Percentiles rank a stretch among this genome's conserved stretches.
Conservation (phyloP, 1,140 invertebrate genomes). For the Chironomus tepperi region DNA sequence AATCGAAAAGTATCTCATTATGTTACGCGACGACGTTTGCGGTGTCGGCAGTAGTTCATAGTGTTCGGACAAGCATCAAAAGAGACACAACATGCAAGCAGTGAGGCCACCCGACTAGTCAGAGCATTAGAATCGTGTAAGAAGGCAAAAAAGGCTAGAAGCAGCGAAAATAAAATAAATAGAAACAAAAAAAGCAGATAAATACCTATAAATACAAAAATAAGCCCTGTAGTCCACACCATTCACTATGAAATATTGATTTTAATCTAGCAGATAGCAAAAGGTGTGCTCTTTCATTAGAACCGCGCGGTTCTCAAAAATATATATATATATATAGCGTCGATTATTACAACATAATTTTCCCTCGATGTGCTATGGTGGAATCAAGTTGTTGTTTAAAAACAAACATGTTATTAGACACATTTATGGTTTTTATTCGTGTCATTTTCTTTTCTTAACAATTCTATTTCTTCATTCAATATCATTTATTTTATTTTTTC, state of each 20-base stretch:
- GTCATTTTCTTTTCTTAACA: conserved; percentile 5
- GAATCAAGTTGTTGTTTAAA: conserved; percentile 16
- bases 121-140: not conserved
- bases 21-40: conserved; percentile 5
- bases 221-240: not conserved
- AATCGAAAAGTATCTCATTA: not conserved
- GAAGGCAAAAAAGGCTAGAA: not conserved
- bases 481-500: not conserved
- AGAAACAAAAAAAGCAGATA: not conserved
- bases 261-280: conserved; percentile 18
- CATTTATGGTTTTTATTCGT: conserved; percentile 21
- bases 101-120: not conserved
- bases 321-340: too few species aligned
- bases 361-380: not conserved
- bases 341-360: conserved; percentile 24
- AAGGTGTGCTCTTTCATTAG: conserved; percentile 21
- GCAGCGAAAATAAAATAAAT: not conserved
- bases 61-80: not conserved
- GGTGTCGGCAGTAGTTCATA: conserved; percentile 6
- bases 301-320: not conserved
- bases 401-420: conserved; percentile 23
- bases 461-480: not conserved
- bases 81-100: not conserved
- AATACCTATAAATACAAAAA: conserved; percentile 4
- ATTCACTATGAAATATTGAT: conserved; percentile 19